These are phyloP conservation scores for Caenorhabditis doughertyi DNA, from an alignment of 2,888 invertebrate genomes.

Conservation along the genomic window DNA sequence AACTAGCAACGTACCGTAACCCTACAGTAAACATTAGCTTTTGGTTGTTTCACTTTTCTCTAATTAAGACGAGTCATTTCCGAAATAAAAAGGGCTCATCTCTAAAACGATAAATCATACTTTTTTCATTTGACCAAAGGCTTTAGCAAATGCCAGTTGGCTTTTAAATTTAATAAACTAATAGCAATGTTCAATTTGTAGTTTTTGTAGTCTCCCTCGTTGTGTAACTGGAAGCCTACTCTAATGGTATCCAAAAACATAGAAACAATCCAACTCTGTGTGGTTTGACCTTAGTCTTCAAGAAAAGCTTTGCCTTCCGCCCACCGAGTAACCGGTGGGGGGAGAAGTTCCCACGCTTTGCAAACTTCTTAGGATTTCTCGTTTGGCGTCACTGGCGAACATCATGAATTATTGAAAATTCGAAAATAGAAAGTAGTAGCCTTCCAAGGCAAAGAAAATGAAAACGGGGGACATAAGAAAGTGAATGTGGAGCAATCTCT, in stretches of 20 bases:
- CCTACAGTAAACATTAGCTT: too few species aligned
- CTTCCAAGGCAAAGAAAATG: neutral
- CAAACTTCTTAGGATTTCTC: conserved; percentile 32
- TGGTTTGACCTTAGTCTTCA: conserved; percentile 26
- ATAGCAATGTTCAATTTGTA: too few species aligned
- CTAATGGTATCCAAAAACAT: neutral
- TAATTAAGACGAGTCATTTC: too few species aligned
- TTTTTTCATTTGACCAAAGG: too few species aligned
- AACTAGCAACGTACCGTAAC: too few species aligned
- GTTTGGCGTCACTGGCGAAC: conserved; percentile 29
- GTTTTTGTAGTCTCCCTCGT: too few species aligned
- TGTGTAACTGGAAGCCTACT: too few species aligned
- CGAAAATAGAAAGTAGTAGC: conserved; percentile 20
- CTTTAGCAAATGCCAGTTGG: too few species aligned
- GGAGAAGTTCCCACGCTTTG: conserved; percentile 48
- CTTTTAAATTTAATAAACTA: too few species aligned
- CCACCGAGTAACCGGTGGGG: conserved; percentile 42
- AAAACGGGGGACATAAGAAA: neutral
- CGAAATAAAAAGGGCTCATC: too few species aligned
- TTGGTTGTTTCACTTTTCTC: too few species aligned
- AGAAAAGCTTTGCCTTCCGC: conserved; percentile 27
- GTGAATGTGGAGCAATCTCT: conserved; percentile 39
- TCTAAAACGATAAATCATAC: too few species aligned
- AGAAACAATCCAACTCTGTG: neutral
- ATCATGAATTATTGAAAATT: conserved; percentile 50